Evolutionary conservation across 2,888 invertebrate genomes (phyloP), one percentile per base, ranked within the genome.

Genomic region (Nomada hirtipes): DNA sequence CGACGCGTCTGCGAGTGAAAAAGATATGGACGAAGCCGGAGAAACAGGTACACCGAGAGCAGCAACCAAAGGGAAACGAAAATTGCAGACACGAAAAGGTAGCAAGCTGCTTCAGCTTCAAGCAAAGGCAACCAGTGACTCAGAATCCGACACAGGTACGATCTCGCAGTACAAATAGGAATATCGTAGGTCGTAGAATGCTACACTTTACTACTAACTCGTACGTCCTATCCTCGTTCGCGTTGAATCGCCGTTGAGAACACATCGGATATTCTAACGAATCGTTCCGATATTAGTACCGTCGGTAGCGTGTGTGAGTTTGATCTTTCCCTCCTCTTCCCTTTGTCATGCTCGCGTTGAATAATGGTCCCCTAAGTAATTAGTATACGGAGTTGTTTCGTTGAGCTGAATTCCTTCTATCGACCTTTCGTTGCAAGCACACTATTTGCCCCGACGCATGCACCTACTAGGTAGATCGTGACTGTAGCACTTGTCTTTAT

Each of bases 121-220:
- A 79, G 80, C 91, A 9, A 95, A 96, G 88, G 94, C 94, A 67
- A 95, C 95, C 86, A 96, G 95, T 0, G 96, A 96, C 88, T 96
- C 96, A 0, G 96, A 96, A 89, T 96, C 96, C 0, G 96, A 96
- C 74, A 94, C 95, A n/a, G 96, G 93, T 93, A 88, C 59, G 57
- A 63, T 65, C 13, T 9, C 53, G 59, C 18, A 9, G 9, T 59
- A 36, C 11, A 1, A 36, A 42, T 59, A 36, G 50, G 10, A 36
- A 36, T 36, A 4, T 36, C 36, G 7, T 64, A 52, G 29, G 59
- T 64, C 29, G 44, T 47, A 63, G 74, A 42, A 63, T 71, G 55
- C 42, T 18, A 59, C 42, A 26, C 36, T 69, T 42, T 53, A 74
- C 20, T 59, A 68, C 64, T 74, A 72, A 83, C 50, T 13, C 29